Conservation (phyloP, 2,888 invertebrate species). For the Hermodice carunculata region DNA sequence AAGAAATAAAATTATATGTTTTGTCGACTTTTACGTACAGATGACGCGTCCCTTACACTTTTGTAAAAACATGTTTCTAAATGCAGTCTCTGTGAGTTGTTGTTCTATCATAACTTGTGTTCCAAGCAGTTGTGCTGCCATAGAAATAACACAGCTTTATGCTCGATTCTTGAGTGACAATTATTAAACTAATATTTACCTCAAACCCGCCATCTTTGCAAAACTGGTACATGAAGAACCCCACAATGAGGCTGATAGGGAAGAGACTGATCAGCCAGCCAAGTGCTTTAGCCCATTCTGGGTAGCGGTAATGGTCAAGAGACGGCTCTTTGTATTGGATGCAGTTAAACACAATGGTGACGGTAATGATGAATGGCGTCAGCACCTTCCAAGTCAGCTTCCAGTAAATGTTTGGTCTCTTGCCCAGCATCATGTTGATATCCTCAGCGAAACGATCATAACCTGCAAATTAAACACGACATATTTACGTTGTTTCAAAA, state of each 20-base stretch:
- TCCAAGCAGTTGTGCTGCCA: no score
- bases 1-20: neutral
- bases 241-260: conserved; percentile 61
- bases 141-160: no score
- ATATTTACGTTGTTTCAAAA: no score
- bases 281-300: conserved; percentile 59
- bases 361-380: conserved; percentile 61
- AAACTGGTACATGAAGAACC: conserved; percentile 59
- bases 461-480: no score
- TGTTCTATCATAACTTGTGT: no score
- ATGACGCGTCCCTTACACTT: no score
- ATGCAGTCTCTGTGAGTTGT: no score
- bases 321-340: conserved; percentile 57
- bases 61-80: no score
- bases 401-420: conserved; percentile 63
- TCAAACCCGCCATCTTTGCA: conserved; percentile 60
- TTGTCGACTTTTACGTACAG: no score
- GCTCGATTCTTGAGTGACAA: no score
- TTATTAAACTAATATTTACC: conserved; percentile 48
- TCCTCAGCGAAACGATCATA: conserved; percentile 62
- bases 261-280: conserved; percentile 67
- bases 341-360: conserved; percentile 58
- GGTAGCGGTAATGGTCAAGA: conserved; percentile 58
- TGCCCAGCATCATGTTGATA: conserved; percentile 65
- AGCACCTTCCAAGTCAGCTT: conserved; percentile 62